A percentile compares a stretch with the other conserved stretches of the same genome.
Conservation (phyloP, 2,888 invertebrate species). For the Pandemis corylana region DNA sequence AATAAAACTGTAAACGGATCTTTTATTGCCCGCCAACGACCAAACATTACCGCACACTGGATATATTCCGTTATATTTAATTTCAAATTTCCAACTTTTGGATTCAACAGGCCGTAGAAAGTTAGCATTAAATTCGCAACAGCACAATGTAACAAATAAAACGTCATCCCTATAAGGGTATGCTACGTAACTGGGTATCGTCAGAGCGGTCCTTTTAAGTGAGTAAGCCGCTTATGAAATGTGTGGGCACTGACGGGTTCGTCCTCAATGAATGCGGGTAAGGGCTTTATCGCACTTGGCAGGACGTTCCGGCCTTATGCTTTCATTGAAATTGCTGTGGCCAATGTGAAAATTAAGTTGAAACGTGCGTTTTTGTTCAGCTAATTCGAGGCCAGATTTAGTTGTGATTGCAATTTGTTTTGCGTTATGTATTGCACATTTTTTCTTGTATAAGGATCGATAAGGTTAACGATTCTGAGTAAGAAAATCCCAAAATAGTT, state of each 20-base stretch:
- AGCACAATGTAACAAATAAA: slow-evolving; percentile 71
- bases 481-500: no score
- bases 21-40: neutral
- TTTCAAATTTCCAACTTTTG: slow-evolving; percentile 40
- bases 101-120: slow-evolving; percentile 57
- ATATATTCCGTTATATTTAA: slow-evolving; percentile 2
- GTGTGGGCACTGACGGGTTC: slow-evolving; percentile 57
- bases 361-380: neutral
- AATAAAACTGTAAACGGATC: neutral
- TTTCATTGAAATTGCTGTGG: neutral
- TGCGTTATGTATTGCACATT: no score
- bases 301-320: slow-evolving; percentile 19
- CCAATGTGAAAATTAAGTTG: neutral
- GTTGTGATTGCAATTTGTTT: neutral
- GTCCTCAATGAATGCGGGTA: slow-evolving; percentile 27
- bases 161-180: slow-evolving; percentile 66
- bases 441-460: no score
- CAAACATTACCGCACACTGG: neutral
- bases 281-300: slow-evolving; percentile 27
- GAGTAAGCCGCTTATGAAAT: slow-evolving; percentile 76
- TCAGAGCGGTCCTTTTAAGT: slow-evolving; percentile 72
- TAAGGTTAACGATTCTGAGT: no score
- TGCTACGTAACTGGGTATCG: slow-evolving; percentile 67
- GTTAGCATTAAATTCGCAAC: slow-evolving; percentile 63
- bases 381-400: neutral